These are phyloP conservation scores for Tragelaphus oryx DNA, from an alignment of 2,797 vertebrate species.

Conservation along the genomic window DNA sequence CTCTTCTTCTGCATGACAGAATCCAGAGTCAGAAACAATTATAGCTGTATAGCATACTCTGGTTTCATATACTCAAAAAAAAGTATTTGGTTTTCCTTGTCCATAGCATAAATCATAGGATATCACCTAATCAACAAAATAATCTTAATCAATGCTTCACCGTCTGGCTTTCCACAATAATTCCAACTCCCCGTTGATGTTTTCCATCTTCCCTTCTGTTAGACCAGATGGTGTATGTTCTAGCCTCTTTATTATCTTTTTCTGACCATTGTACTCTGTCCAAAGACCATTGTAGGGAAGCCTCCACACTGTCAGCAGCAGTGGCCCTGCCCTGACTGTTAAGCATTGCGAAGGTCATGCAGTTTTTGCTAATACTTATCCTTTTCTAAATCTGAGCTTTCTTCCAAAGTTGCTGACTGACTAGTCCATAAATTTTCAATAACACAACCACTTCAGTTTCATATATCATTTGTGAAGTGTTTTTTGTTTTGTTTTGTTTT, in stretches of 20 bases:
- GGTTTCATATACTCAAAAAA: constrained; percentile 14
- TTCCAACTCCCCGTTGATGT: constrained; percentile 82
- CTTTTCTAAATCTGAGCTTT: constrained; percentile 56
- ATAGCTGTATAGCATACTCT: constrained; percentile 42
- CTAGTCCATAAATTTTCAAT: constrained; percentile 43
- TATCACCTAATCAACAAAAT: constrained; percentile 81
- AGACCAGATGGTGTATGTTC: constrained; percentile 82
- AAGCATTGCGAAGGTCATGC: constrained; percentile 44
- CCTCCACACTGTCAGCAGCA: constrained; percentile 60
- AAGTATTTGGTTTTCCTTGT: constrained; percentile 58
- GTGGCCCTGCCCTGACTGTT: constrained; percentile 54
- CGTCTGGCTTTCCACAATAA: constrained; percentile 81
- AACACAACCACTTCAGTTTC: constrained; percentile 14
- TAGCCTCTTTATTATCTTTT: constrained; percentile 81
- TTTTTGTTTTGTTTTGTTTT: background rate
- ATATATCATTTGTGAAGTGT: constrained; percentile 11
- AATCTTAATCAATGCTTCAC: constrained; percentile 84
- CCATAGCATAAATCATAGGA: constrained; percentile 75
- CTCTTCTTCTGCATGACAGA: constrained; percentile 3
- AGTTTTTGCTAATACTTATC: constrained; percentile 57
- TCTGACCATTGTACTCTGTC: constrained; percentile 78
- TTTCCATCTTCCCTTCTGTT: constrained; percentile 84
- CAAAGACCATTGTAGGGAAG: constrained; percentile 71
- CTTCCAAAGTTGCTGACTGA: constrained; percentile 49
- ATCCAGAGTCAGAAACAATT: background rate